Conservation (phyloP, 2,888 invertebrate genomes). For the Salticus scenicus region DNA sequence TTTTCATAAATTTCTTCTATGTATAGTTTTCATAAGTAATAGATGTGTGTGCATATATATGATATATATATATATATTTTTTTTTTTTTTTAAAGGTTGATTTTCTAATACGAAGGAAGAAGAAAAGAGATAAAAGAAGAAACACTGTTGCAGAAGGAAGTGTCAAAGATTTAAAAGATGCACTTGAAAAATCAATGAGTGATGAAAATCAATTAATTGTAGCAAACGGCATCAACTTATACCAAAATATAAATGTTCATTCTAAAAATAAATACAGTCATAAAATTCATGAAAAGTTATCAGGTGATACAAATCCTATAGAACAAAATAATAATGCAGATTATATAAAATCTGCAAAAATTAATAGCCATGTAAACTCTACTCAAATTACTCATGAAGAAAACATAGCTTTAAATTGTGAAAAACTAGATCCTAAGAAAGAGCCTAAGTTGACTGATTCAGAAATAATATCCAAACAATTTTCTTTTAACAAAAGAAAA, state of each 20-base stretch:
- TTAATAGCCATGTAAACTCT: slow-evolving; percentile 32
- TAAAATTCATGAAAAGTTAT: slow-evolving; percentile 13
- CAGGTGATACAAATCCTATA: background rate
- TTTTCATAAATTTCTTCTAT: too few relatives aligned
- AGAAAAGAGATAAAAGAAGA: slow-evolving; percentile 76
- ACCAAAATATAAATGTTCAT: background rate
- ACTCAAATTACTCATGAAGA: background rate
- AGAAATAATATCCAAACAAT: slow-evolving; percentile 9
- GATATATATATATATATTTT: too few relatives aligned
- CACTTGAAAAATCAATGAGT: slow-evolving; percentile 38
- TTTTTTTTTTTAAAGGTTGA: slow-evolving; percentile 56
- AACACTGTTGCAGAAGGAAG: slow-evolving; percentile 90
- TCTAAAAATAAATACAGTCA: background rate
- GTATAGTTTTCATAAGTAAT: too few relatives aligned
- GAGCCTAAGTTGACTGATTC: slow-evolving; percentile 2
- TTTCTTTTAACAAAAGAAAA: slow-evolving; percentile 36
- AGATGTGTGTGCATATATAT: too few relatives aligned
- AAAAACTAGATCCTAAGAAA: slow-evolving; percentile 26
- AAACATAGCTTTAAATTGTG: background rate
- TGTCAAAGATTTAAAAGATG: slow-evolving; percentile 66
- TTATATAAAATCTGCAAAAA: slow-evolving; percentile 7
- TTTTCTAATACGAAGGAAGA: slow-evolving; percentile 70
- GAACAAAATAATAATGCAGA: background rate
- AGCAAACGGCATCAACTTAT: too few relatives aligned
- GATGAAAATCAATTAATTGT: slow-evolving; percentile 4